Percentiles rank a stretch among this genome's conserved stretches.
phyloP scores from a whole-genome alignment of 2,113 vertebrate species.

The Muntiacus muntjak region DNA sequence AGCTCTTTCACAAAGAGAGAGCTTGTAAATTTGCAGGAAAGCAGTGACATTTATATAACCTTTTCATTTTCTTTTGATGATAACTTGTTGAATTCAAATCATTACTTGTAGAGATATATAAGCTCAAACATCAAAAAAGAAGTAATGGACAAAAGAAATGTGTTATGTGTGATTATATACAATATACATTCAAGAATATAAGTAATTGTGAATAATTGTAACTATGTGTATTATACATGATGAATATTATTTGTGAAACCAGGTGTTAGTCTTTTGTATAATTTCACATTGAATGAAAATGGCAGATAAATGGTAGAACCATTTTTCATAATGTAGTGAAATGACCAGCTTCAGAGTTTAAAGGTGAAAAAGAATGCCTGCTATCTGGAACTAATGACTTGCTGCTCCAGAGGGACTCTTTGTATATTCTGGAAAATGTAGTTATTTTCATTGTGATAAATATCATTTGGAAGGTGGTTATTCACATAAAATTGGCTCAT shows the following conservation, averaged over 20 bases:
- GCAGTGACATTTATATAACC: slow-evolving; percentile 60
- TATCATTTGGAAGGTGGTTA: neutral
- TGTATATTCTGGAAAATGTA: neutral
- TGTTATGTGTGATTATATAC: neutral
- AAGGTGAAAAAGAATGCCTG: neutral
- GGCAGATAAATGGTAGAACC: neutral
- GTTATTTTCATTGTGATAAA: neutral
- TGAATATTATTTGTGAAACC: neutral
- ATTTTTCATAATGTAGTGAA: slow-evolving; percentile 33
- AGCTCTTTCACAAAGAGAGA: slow-evolving; percentile 11
- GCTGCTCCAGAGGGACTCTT: neutral
- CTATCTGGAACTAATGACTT: neutral
- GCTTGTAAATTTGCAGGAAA: slow-evolving; percentile 18
- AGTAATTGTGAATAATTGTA: neutral
- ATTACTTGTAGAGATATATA: slow-evolving; percentile 39
- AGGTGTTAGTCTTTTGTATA: neutral
- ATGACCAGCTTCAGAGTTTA: neutral
- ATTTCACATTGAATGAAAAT: slow-evolving; percentile 5
- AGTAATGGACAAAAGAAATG: neutral
- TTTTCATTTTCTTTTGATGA: slow-evolving; percentile 55
- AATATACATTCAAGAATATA: neutral
- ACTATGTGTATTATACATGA: neutral
- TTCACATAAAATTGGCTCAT: neutral
- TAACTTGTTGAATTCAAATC: slow-evolving; percentile 37
- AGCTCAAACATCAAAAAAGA: slow-evolving; percentile 7